Base-by-base conservation (phyloP, 2,888 invertebrate species). In the Aphrophora alni region DNA sequence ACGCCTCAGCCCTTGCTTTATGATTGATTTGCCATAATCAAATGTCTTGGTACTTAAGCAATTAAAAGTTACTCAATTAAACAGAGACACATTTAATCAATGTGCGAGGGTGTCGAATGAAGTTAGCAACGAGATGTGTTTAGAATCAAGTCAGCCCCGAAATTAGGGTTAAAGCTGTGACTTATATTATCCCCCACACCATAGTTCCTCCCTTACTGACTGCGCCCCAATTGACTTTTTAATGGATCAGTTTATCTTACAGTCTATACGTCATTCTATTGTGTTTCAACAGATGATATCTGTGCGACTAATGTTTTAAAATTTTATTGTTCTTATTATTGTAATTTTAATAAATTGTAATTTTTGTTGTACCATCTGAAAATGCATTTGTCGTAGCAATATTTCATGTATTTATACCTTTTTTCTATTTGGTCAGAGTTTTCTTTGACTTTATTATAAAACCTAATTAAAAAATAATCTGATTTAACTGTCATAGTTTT, bases 21-120 rank as follows among this genome's bases (percentile, higher is more conserved):
- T 44, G 44, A 44, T 44, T 44, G 44, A 44, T 44, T 44, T 21
- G 59, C 21, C 59, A 59, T 59, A 59, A 59, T 59, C 59, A 21
- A 59, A 59, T 59, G 21, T 21, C 59, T 21, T 21, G 59, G 21
- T 59, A 59, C 14, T 59, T 21, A 14, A 21, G 59, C 59, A 59
- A 59, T 59, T 59, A 59, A 59, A 59, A 59, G 21, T 59, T 5
- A 59, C 21, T 59, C 59, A 59, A 59, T 59, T 59, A 59, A 21
- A 21, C 59, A 59, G 4, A n/a, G 21, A 59, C 4, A 3, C 59
- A 14, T 59, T 59, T 59, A 59, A 59, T 59, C 59, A 59, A 59
- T 21, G 59, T 59, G 59, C 59, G 59, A 59, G 59, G 59, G 59
- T 59, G 59, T 59, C 59, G 59, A 59, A 59, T 59, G n/a, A 59